Evolutionary conservation across 2,113 vertebrate genomes (phyloP).

Genomic region (Gavia stellata): DNA sequence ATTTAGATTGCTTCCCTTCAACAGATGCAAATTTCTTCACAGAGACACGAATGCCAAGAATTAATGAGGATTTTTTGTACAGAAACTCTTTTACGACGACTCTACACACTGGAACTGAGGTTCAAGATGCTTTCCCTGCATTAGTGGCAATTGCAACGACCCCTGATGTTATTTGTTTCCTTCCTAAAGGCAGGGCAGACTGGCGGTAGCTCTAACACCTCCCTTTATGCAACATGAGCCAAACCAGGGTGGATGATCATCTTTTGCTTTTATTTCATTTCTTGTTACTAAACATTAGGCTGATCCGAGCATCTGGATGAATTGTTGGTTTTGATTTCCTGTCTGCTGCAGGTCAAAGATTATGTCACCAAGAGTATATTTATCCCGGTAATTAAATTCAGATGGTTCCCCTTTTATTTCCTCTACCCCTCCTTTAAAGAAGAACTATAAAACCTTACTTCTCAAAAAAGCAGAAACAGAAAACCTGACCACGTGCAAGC

Average conservation of each 20-base stretch:
- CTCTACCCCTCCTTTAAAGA: neutral
- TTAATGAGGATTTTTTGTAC: neutral
- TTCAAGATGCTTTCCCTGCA: neutral
- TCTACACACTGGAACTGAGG: neutral
- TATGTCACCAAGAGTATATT: conserved; percentile 61
- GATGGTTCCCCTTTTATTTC: conserved; percentile 28
- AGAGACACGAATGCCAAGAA: neutral
- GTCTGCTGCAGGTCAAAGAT: conserved; percentile 64
- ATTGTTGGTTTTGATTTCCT: conserved; percentile 51
- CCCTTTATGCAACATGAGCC: neutral
- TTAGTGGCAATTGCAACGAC: neutral
- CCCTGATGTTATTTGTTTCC: neutral
- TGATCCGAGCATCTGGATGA: conserved; percentile 4
- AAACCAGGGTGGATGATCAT: neutral
- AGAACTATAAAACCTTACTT: neutral
- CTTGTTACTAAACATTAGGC: conserved; percentile 1
- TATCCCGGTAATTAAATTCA: conserved; percentile 60
- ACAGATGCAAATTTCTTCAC: neutral
- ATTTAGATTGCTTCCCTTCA: neutral
- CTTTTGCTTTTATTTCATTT: neutral
- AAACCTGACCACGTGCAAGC: neutral
- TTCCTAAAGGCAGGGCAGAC: neutral
- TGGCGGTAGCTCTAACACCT: neutral
- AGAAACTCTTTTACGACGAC: fast-evolving
- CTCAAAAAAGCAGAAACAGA: neutral